phyloP scores from a whole-genome alignment of 1,140 invertebrate species.

The Drosophila seguyi region DNA sequence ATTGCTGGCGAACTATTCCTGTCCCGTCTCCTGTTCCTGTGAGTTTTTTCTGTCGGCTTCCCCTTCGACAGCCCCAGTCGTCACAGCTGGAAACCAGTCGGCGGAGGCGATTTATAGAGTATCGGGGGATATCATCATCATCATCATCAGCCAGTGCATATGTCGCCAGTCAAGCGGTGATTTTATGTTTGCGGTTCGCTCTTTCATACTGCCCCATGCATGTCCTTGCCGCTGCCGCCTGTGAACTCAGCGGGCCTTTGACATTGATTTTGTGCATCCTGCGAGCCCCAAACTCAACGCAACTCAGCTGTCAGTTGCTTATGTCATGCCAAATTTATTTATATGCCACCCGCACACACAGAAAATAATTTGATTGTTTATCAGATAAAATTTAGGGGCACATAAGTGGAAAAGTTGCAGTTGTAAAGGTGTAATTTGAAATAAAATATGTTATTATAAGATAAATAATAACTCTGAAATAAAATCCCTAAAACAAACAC shows the following conservation, averaged over 20 bases:
- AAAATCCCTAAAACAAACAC: background rate
- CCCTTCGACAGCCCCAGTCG: constrained; percentile 35
- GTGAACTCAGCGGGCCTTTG: constrained; percentile 66
- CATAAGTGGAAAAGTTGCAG: background rate
- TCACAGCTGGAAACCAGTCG: constrained; percentile 77
- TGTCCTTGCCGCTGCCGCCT: constrained; percentile 68
- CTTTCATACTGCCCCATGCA: constrained; percentile 42
- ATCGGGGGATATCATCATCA: background rate
- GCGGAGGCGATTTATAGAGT: constrained; percentile 2
- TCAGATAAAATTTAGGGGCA: background rate
- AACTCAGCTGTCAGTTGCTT: constrained; percentile 62
- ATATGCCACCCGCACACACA: constrained; percentile 1
- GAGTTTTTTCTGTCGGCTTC: constrained; percentile 2
- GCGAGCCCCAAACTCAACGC: constrained; percentile 12
- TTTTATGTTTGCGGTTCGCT: constrained; percentile 29
- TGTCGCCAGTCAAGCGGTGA: constrained; percentile 67
- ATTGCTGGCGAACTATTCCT: constrained; percentile 46
- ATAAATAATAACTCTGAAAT: background rate
- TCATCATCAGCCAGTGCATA: constrained; percentile 51
- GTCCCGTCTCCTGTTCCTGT: constrained; percentile 23
- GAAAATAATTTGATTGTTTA: constrained; percentile 41
- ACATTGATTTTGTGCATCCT: constrained; percentile 71
- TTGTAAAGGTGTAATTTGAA: background rate
- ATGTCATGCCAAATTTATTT: constrained; percentile 60
- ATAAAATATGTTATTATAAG: too few relatives aligned